Evolutionary conservation across 2,113 vertebrate genomes (phyloP), one percentile per base, ranked within the genome.

Genomic region (Dissostichus mawsoni): DNA sequence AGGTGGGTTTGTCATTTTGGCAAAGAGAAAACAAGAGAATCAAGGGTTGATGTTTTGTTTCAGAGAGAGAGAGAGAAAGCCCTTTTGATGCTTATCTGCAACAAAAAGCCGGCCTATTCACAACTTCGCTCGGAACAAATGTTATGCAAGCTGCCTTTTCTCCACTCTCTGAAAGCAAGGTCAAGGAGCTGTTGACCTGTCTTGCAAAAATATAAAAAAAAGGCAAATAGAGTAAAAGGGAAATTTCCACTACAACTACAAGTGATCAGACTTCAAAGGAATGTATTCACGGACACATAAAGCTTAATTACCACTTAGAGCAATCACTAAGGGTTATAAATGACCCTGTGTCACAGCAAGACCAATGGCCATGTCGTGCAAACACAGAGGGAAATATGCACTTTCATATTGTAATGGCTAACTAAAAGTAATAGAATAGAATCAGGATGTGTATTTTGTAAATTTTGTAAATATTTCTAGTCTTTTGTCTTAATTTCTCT

Each of bases 171-270:
- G 12, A 82, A 79, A 62, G 29, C 53, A 29, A 33, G 70, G 84
- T 90, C 87, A 87, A 92, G 63, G 57, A 84, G 82, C 11, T 63
- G 59, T 84, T 87, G 89, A 89, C 71, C 73, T 20, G 71, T 62
- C 53, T 44, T 10, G 23, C 13, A 68, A 72, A 48, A 74, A 33
- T 17, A 36, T 57, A 29, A 23, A 69, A 57, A 44, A 56, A 65
- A n/a, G n/a, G n/a, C 3, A 4, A 4, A 29, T 4, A 29, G 47
- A 68, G 56, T 47, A 11, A 41, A 29, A 6, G 18, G 73, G 55
- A 86, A 79, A 78, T 72, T 84, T 81, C 76, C 74, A 84, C 71
- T 52, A 61, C 4, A 17, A 51, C 17, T 14, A 11, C 36, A 14
- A 65, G n/a, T 10, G 48, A 25, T 68, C 58, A 33, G 70, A 78